phyloP scores from a whole-genome alignment of 2,888 invertebrate species.

The Therioaphis trifolii region DNA sequence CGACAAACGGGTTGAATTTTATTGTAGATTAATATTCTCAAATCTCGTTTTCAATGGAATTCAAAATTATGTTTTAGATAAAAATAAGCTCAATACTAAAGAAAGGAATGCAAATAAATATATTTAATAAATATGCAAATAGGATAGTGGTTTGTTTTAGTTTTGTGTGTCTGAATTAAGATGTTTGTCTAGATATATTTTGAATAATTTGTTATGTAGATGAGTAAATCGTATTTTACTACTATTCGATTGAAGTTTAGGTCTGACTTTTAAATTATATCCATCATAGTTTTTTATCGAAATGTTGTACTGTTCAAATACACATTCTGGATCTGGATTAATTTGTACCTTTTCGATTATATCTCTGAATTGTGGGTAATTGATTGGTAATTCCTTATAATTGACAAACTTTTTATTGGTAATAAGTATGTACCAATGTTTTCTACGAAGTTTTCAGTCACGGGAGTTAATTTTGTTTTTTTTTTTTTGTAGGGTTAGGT shows the following conservation, averaged over 20 bases:
- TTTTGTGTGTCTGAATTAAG: background rate
- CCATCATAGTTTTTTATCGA: background rate
- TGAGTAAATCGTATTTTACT: background rate
- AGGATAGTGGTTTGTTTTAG: background rate
- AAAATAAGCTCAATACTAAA: too few relatives aligned
- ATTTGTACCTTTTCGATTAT: background rate
- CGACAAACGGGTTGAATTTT: too few relatives aligned
- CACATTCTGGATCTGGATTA: background rate
- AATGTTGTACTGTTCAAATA: background rate
- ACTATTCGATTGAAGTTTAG: slow-evolving; percentile 2
- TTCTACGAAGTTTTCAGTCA: background rate
- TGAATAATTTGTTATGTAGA: background rate
- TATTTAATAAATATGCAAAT: too few relatives aligned
- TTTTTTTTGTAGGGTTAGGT: background rate
- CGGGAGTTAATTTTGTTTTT: background rate
- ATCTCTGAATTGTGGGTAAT: slow-evolving; percentile 10
- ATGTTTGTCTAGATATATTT: background rate
- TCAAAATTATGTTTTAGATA: too few relatives aligned
- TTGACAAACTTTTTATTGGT: background rate
- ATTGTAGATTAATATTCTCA: too few relatives aligned
- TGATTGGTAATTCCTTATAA: background rate
- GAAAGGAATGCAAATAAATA: too few relatives aligned
- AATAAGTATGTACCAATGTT: background rate
- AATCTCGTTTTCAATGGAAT: too few relatives aligned
- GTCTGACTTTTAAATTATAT: background rate